Conservation (phyloP, 2,797 vertebrate genomes). For the Phataginus tetradactyla region DNA sequence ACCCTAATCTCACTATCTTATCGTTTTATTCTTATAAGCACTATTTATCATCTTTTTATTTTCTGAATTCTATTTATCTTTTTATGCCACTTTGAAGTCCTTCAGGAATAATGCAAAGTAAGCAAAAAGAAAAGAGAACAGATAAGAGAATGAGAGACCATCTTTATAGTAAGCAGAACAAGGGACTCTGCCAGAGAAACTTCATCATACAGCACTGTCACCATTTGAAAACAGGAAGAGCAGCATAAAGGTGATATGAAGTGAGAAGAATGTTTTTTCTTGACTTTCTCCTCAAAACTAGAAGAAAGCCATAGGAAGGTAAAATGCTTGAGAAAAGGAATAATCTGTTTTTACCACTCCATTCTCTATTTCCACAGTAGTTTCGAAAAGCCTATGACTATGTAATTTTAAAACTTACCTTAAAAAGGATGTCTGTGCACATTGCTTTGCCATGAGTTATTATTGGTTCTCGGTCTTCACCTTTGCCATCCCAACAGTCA, state of each 20-base stretch:
- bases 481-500: slow-evolving; percentile 99
- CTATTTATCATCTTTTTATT: background rate
- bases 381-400: background rate
- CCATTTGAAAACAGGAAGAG: background rate
- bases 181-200: background rate
- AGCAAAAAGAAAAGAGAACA: background rate
- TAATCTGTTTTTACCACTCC: background rate
- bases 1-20: background rate
- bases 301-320: background rate
- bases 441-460: slow-evolving; percentile 99
- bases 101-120: slow-evolving; percentile 4
- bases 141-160: background rate
- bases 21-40: background rate
- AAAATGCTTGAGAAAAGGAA: background rate
- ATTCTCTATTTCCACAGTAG: background rate
- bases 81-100: background rate
- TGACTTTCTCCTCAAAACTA: slow-evolving; percentile 18
- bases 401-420: slow-evolving; percentile 87
- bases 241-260: background rate
- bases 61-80: slow-evolving; percentile 6
- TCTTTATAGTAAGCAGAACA: background rate
- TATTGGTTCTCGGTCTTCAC: slow-evolving; percentile 99
- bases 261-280: background rate
- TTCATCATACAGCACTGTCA: background rate
- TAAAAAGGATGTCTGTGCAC: slow-evolving; percentile 99